Base-by-base conservation (phyloP, 2,113 vertebrate genomes). In the Sorex araneus region DNA sequence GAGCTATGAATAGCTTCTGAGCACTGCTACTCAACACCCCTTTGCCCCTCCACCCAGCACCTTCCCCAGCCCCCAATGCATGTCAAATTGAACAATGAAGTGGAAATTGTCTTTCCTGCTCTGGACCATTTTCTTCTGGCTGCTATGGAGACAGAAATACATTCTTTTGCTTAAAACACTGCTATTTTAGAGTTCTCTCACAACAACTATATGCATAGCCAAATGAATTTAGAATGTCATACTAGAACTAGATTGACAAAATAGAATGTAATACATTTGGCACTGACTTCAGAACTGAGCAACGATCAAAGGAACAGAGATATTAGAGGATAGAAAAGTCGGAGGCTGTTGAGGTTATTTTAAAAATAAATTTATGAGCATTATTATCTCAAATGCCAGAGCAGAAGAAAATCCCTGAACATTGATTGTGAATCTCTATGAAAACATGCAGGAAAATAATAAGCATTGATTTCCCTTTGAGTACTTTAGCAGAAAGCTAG, bases 301-400 rank as follows among this genome's bases (percentile, higher is more conserved):
- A 57, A 11, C 6, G 82, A 32, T 64, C 3, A 57, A 75, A 87
- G n/a, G 30, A 23, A 83, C 11, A 88, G 1, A 87, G 8, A 30
- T 36, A 69, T 19, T 25, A 23, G 30, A 80, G 82, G 23, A 13
- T 84, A 43, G 67, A 76, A 87, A 60, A 50, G 4, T 54, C 18
- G 54, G 11, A 47, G 30, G 34, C 75, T 78, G 6, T 8, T 28
- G 40, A 19, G 77, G 27, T 43, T 81, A 60, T 28, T 63, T 32
- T 6, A 21, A 88, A 88, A 91, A 71, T 3, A 67, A 3, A 1
- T 50, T 94, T 79, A 84, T n/a, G 43, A 91, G 86, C 87, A 80
- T 18, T 83, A 16, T 79, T 47, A 71, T 40, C 21, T 90, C 30
- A 47, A 74, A 66, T 70, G 63, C 0, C 21, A 66, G 71, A 19